Conservation (phyloP, 2,113 vertebrate genomes). For the Motacilla tschutschensis region DNA sequence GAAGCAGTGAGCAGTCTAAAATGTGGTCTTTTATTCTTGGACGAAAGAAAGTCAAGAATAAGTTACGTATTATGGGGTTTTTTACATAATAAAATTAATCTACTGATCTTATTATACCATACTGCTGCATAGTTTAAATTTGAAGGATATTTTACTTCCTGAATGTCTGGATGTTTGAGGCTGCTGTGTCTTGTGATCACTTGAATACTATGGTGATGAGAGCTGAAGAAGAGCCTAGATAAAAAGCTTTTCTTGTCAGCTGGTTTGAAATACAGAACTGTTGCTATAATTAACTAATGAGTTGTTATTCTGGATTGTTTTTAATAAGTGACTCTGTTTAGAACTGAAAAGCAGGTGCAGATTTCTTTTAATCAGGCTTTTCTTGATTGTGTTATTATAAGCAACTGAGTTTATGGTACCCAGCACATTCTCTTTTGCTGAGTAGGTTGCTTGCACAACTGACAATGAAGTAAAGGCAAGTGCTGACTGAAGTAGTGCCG, state of each 20-base stretch:
- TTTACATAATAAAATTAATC: not conserved
- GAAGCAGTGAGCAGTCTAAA: not conserved
- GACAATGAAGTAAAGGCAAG: slow-evolving; percentile 27
- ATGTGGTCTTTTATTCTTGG: not conserved
- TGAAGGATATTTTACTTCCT: slow-evolving; percentile 36
- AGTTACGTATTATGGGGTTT: not conserved
- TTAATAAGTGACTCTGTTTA: slow-evolving; percentile 34
- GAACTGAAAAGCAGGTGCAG: slow-evolving; percentile 46
- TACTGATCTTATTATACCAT: not conserved
- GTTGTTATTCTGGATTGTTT: slow-evolving; percentile 46
- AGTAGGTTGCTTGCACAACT: slow-evolving; percentile 30
- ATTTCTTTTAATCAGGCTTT: slow-evolving; percentile 35
- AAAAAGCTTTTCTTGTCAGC: slow-evolving; percentile 30
- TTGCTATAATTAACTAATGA: slow-evolving; percentile 54
- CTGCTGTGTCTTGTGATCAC: not conserved
- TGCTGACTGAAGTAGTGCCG: slow-evolving; percentile 21
- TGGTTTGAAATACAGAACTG: slow-evolving; percentile 42
- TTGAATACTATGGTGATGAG: slow-evolving; percentile 30
- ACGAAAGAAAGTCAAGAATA: not conserved
- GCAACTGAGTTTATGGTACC: slow-evolving; percentile 27
- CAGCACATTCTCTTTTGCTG: slow-evolving; percentile 35
- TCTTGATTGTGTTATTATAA: slow-evolving; percentile 56
- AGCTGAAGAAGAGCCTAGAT: slow-evolving; percentile 1
- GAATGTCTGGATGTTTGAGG: slow-evolving; percentile 18
- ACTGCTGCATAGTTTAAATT: slow-evolving; percentile 11